Evolutionary conservation across 2,113 vertebrate species (phyloP).

Genomic region (Ochotona curzoniae): DNA sequence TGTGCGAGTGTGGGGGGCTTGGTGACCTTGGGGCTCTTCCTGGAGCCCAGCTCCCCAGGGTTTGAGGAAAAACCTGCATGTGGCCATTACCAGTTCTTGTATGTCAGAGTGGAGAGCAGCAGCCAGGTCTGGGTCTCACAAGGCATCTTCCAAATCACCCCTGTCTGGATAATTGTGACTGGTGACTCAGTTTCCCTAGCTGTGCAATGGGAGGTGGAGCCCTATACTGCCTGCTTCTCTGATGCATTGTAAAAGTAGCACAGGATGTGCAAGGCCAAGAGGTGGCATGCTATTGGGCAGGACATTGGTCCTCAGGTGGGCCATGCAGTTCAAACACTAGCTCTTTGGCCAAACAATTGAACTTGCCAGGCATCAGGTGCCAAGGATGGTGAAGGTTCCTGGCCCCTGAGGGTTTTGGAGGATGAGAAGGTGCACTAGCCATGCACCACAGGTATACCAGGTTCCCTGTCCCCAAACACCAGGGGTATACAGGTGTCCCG

Average conservation of each 20-base stretch:
- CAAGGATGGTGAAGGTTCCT: neutral
- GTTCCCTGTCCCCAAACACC: too few relatives aligned
- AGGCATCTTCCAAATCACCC: neutral
- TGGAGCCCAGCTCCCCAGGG: neutral
- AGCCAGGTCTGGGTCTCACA: neutral
- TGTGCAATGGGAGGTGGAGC: neutral
- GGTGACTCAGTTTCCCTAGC: neutral
- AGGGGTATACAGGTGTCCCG: too few relatives aligned
- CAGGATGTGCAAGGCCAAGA: fast-evolving
- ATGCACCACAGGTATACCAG: neutral
- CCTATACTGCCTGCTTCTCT: neutral
- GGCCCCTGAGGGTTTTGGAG: neutral
- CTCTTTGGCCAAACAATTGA: fast-evolving
- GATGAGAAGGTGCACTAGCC: neutral
- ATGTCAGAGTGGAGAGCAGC: fast-evolving
- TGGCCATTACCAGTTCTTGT: fast-evolving
- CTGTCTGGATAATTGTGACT: neutral
- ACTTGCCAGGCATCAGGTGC: neutral
- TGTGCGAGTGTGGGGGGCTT: too few relatives aligned
- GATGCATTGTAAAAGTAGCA: fast-evolving
- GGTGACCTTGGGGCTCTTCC: too few relatives aligned
- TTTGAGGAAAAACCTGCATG: neutral
- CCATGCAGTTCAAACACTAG: neutral
- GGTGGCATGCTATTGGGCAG: fast-evolving
- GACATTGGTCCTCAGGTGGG: neutral